Evolutionary conservation across 1,140 invertebrate species (phyloP).

Genomic region (Halyomorpha halys): DNA sequence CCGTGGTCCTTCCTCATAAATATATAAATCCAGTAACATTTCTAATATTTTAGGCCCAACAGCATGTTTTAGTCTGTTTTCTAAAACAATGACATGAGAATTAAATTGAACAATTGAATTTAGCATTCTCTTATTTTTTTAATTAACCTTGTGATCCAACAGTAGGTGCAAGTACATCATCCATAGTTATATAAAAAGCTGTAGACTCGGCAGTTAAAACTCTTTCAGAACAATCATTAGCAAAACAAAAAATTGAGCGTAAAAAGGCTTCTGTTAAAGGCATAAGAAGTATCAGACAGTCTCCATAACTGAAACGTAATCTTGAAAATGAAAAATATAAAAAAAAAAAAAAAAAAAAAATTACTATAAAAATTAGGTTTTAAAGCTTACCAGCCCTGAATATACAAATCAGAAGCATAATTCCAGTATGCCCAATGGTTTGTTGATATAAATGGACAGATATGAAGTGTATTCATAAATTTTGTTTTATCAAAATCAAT

Average conservation of each 20-base stretch:
- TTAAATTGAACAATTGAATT: neutral
- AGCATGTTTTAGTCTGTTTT: neutral
- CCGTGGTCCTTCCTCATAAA: constrained; percentile 10
- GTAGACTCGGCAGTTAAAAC: constrained; percentile 9
- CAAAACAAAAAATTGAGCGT: constrained; percentile 5
- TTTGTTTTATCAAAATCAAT: neutral
- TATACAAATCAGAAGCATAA: neutral
- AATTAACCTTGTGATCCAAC: neutral
- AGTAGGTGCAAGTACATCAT: neutral
- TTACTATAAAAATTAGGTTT: neutral
- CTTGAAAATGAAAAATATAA: too few species aligned
- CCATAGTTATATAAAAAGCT: constrained; percentile 1
- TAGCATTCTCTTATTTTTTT: neutral
- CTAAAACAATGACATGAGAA: constrained; percentile 5
- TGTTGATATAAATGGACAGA: neutral
- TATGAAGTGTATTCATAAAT: neutral
- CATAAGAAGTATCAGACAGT: constrained; percentile 8
- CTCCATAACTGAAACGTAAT: neutral
- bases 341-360: too few species aligned
- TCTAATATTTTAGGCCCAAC: neutral
- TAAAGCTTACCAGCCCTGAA: neutral
- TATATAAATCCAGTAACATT: constrained; percentile 7
- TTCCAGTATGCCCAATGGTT: neutral
- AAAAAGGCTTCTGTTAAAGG: neutral
- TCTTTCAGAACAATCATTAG: constrained; percentile 5